Evolutionary conservation across 1,140 invertebrate species (phyloP).

Genomic region (Agrypnia vestita): DNA sequence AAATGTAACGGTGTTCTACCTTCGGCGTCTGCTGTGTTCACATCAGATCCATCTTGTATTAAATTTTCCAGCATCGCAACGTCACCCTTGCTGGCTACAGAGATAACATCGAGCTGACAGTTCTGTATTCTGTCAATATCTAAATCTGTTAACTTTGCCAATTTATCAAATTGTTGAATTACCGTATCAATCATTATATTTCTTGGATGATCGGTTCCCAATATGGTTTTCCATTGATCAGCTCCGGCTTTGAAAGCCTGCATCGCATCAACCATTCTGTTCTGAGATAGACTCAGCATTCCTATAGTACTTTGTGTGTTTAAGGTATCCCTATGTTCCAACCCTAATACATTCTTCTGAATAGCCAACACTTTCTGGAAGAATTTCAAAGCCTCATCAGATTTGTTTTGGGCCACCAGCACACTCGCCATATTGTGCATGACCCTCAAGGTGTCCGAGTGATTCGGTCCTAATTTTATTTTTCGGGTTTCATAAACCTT

Average conservation of each 20-base stretch:
- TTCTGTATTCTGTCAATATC: background rate
- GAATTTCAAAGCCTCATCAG: background rate
- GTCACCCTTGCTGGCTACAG: background rate
- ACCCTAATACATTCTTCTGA: background rate
- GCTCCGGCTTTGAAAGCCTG: constrained; percentile 6
- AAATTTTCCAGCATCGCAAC: background rate
- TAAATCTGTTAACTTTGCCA: background rate
- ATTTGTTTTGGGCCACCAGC: constrained; percentile 2
- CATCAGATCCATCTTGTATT: constrained; percentile 10
- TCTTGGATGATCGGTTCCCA: background rate
- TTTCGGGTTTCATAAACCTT: background rate
- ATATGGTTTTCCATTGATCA: background rate
- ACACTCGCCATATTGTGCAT: background rate
- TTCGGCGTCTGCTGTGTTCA: background rate
- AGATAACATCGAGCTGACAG: constrained; percentile 4
- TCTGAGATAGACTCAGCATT: background rate
- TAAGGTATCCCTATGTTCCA: background rate
- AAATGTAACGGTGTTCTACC: background rate
- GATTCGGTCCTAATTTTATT: background rate
- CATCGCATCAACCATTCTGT: background rate
- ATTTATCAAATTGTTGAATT: background rate
- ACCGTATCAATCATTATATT: background rate
- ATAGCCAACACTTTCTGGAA: background rate
- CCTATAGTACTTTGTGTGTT: constrained; percentile 3
- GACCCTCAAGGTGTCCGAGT: background rate